Base-by-base conservation (phyloP, 2,888 invertebrate species). In the Drosophila meridiana region DNA sequence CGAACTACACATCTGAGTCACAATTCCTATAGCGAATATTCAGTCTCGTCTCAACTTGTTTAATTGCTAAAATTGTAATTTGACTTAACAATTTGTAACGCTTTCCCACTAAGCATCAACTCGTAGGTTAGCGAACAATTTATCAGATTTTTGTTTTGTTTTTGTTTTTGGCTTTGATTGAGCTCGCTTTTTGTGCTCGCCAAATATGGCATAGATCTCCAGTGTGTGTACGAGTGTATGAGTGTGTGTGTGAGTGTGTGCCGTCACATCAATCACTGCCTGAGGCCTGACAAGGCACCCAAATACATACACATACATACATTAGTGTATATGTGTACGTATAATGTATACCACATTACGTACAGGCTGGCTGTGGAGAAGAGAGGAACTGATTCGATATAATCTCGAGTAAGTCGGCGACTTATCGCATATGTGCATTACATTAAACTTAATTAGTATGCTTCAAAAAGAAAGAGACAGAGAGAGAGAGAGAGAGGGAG, bases 371-470 rank as follows among this genome's bases (percentile, higher is more conserved):
- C 52, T 34, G 52, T 6, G 20, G 48, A 65, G 68, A 50, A 68
- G 57, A 58, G 69, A 55, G 82, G 38, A 55, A 52, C 66, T 53
- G 87, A 34, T 67, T 69, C 79, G 79, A 76, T 89, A 82, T 87
- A 89, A 84, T 84, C 84, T 89, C 72, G 74, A 69, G 72, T 82
- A 87, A 84, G 76, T 79, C 70, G 79, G 32, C 79, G 79, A 87
- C 87, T 87, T 84, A 84, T 87, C 89, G 84, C 84, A 74, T 89
- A 87, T 85, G 87, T 85, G 85, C 84, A 89, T 85, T 85, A 82
- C 89, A 89, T 85, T 85, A 85, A 83, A 87, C 85, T 89, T 85
- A 85, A 85, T 85, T 85, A 89, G 84, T 83, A 72, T 80, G 84
- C 83, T 62, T 50, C 67, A 45, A 69, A 69, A 73, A 43, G 32